Evolutionary conservation across 2,888 invertebrate genomes (phyloP), one percentile per base, ranked within the genome.

Genomic region (Melanophora roralis): DNA sequence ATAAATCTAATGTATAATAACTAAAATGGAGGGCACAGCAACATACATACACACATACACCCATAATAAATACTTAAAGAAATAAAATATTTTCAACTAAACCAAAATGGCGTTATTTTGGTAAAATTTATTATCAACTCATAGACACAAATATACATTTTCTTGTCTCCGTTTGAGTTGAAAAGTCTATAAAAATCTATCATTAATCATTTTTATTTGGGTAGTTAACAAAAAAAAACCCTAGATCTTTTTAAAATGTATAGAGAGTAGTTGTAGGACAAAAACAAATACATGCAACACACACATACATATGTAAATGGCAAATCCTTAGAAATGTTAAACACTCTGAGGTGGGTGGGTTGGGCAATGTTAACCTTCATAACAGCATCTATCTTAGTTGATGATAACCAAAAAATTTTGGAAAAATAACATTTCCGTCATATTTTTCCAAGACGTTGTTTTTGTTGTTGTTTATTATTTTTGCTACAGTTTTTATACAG

Each of bases 161-260:
- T 76, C 80, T 64, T 76, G 80, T 76, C 80, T 80, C 76, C 80
- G 76, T 73, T 72, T 73, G 72, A 80, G 80, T 73, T 80, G 67
- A 49, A 80, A 80, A 80, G 80, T 80, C 80, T 80, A 80, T 80
- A 80, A 80, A 80, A 80, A 80, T 80, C 76, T 80, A 68, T 80
- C 80, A 80, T 80, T 80, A 80, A 80, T 80, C 80, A 80, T 80
- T 80, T 80, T 80, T 80, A 80, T 80, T 80, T 80, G 80, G 80
- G 80, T 80, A 80, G 80, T 80, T 80, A 80, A 80, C 62, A 60
- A 75, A 71, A 71, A 76, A n/a, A n/a, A n/a, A n/a, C n/a, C 72
- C 68, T 76, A 64, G 68, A 80, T 80, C 43, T 68, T 38, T 51
- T 73, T 19, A 21, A 47, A 62, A 53, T 36, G 51, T 51, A 19